A percentile compares a stretch with the other conserved stretches of the same genome.
Evolutionary conservation across 1,140 invertebrate species (phyloP).

Genomic region (Drusus annulatus): DNA sequence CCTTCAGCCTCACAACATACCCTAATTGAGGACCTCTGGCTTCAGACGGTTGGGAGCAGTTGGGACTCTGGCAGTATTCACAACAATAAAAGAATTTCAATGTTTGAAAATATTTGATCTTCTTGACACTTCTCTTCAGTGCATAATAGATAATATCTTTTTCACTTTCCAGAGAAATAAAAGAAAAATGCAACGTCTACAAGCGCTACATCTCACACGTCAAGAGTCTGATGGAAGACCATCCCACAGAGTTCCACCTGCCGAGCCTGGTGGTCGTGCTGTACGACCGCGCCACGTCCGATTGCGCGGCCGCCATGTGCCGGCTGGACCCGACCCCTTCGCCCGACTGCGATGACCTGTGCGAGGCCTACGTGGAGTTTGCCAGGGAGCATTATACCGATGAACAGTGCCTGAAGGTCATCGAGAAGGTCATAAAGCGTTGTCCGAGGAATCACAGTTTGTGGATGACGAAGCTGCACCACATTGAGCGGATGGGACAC

Average conservation of each 20-base stretch:
- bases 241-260: conserved; percentile 38
- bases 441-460: conserved; percentile 47
- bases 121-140: no score
- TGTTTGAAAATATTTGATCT: no score
- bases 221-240: conserved; percentile 37
- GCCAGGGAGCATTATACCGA: conserved; percentile 31
- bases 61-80: no score
- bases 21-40: no score
- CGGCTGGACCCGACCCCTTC: conserved; percentile 30
- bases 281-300: conserved; percentile 53
- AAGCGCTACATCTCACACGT: conserved; percentile 47
- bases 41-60: no score
- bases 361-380: conserved; percentile 48
- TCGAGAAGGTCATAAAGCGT: conserved; percentile 51
- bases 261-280: conserved; percentile 33
- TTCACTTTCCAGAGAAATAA: conserved; percentile 38
- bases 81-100: no score
- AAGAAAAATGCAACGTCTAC: conserved; percentile 46
- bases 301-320: conserved; percentile 45
- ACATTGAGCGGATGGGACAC: conserved; percentile 51
- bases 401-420: conserved; percentile 51
- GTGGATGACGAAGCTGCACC: conserved; percentile 53
- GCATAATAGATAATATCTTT: no score
- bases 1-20: no score
- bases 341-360: conserved; percentile 42